phyloP scores from a whole-genome alignment of 2,113 vertebrate species.

The Eidolon helvum region DNA sequence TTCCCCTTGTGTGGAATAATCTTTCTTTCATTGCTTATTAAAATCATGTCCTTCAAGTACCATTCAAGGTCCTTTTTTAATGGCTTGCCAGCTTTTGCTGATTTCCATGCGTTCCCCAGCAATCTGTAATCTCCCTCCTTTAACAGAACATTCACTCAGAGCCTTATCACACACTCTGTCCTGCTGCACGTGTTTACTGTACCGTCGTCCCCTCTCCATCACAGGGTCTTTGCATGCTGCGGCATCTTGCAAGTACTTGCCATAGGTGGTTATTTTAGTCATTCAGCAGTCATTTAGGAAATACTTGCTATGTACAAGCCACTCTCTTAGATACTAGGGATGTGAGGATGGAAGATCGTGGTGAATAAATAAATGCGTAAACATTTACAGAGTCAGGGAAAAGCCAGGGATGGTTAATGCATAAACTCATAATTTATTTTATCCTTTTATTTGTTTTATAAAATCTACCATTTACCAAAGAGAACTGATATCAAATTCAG shows the following conservation, averaged over 20 bases:
- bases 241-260: not conserved
- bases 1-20: not conserved
- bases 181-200: not conserved
- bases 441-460: not conserved
- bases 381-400: not conserved
- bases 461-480: not conserved
- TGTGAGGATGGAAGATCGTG: not conserved
- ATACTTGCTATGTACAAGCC: not conserved
- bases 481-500: not conserved
- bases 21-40: not conserved
- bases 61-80: not conserved
- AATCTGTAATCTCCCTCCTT: not conserved
- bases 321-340: not conserved
- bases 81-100: not conserved
- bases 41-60: not conserved
- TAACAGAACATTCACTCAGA: not conserved
- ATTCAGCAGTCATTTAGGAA: not conserved
- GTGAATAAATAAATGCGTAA: not conserved
- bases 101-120: not conserved
- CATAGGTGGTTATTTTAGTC: not conserved
- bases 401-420: not conserved
- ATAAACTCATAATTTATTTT: not conserved
- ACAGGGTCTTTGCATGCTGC: accelerated
- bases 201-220: accelerated
- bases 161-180: not conserved